Base-by-base conservation (phyloP, 2,888 invertebrate genomes). In the Chrysolina americana region DNA sequence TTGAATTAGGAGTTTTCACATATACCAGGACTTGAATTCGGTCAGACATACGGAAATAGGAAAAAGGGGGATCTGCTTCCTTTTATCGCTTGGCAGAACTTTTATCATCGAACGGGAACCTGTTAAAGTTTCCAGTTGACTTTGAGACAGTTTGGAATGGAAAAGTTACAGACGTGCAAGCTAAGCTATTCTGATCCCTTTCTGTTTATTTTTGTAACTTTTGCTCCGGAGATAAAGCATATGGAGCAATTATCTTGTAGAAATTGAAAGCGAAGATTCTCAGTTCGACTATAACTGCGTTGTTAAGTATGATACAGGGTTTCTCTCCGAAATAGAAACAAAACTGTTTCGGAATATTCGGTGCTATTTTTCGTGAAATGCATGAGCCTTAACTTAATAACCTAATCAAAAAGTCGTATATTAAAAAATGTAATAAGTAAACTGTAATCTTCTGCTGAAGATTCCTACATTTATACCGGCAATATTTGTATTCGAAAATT, bases 151-250 rank as follows among this genome's bases (percentile, higher is more conserved):
- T 59, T 36, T 5, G 15, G n/a, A 36, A 59, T 59, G 36, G 44
- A 41, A 36, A 71, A 47, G 47, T 62, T 48, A 48, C 62, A 44
- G 71, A 36, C 36, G 71, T 28, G 56, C 59, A 47, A 64, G 36
- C 47, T 19, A 64, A 15, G 44, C 44, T 15, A 44, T 13, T 21
- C 53, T 53, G 21, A 53, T 53, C 11, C 11, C 21, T 21, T 17
- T 53, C 19, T 17, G 11, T 53, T 21, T 53, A 21, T 53, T 36
- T 36, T 36, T 44, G 44, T 1, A 44, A 44, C 44, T 44, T 48
- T 48, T 48, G 48, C 17, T 48, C 2, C 48, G 3, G 10, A 48
- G 17, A 17, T 17, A 10, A 48, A 8, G 17, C 48, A 8, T 48
- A 8, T 17, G 17, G 48, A 48, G 10, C 3, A 10, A 48, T 48